These are phyloP conservation scores for Brevimyrus niger DNA, from an alignment of 2,113 vertebrate genomes.

Conservation along the genomic window DNA sequence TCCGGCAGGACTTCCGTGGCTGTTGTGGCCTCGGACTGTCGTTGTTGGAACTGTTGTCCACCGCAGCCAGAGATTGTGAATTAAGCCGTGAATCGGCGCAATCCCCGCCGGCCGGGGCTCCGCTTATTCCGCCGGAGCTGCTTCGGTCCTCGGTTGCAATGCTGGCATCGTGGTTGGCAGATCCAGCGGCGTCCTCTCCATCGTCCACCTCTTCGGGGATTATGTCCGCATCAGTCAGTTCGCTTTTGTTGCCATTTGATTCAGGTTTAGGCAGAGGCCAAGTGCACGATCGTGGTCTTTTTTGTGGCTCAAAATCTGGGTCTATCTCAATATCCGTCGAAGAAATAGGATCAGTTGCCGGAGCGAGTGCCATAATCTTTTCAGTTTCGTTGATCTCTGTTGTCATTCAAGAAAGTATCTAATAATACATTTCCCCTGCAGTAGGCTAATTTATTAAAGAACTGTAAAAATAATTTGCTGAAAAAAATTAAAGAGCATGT, in stretches of 20 bases:
- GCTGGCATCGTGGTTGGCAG: constrained; percentile 48
- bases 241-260: constrained; percentile 71
- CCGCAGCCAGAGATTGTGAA: constrained; percentile 44
- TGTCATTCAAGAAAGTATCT: neutral
- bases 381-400: constrained; percentile 31
- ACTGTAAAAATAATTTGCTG: neutral
- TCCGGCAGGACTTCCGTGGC: constrained; percentile 82
- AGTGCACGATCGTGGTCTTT: constrained; percentile 87
- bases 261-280: constrained; percentile 91
- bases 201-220: constrained; percentile 89
- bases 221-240: constrained; percentile 68
- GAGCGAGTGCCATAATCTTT: constrained; percentile 72
- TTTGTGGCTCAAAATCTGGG: constrained; percentile 91
- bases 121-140: neutral
- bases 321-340: constrained; percentile 77
- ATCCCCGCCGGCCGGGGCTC: constrained; percentile 40
- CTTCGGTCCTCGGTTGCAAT: constrained; percentile 27
- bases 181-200: constrained; percentile 58
- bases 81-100: constrained; percentile 48
- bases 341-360: constrained; percentile 54
- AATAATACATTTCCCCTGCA: neutral
- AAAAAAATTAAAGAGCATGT: neutral
- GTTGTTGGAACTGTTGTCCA: constrained; percentile 39
- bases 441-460: neutral
- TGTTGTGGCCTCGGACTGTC: constrained; percentile 61